A percentile compares a stretch with the other conserved stretches of the same genome.
phyloP scores from a whole-genome alignment of 2,113 vertebrate species.

The Chloropsis hardwickii region DNA sequence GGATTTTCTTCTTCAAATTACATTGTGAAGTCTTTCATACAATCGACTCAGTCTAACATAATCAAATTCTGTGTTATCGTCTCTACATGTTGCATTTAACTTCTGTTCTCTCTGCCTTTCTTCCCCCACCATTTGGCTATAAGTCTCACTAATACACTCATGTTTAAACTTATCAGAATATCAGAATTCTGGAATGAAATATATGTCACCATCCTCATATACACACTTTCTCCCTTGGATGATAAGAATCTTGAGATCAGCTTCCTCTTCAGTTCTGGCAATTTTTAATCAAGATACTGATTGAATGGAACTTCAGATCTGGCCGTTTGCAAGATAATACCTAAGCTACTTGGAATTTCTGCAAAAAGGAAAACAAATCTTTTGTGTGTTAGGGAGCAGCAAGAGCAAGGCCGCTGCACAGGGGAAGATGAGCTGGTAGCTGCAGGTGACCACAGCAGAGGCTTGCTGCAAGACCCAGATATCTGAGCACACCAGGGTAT shows the following conservation, averaged over 20 bases:
- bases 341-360: not conserved
- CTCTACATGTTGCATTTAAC: not conserved
- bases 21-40: not conserved
- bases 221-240: not conserved
- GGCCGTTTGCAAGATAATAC: fast-evolving
- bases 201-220: not conserved
- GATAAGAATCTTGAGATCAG: not conserved
- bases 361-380: not conserved
- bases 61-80: not conserved
- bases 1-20: not conserved
- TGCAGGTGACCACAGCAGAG: not conserved
- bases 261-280: not conserved
- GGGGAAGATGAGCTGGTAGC: not conserved
- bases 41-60: not conserved
- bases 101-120: not conserved
- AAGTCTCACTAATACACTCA: not conserved
- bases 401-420: not conserved
- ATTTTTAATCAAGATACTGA: not conserved
- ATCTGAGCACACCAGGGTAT: not conserved
- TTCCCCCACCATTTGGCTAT: not conserved
- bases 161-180: not conserved
- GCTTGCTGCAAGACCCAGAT: not conserved
- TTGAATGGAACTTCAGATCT: not conserved
- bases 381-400: not conserved
- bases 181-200: not conserved